Base-by-base conservation (phyloP, 2,113 vertebrate genomes). In the Pollimyrus isidori region DNA sequence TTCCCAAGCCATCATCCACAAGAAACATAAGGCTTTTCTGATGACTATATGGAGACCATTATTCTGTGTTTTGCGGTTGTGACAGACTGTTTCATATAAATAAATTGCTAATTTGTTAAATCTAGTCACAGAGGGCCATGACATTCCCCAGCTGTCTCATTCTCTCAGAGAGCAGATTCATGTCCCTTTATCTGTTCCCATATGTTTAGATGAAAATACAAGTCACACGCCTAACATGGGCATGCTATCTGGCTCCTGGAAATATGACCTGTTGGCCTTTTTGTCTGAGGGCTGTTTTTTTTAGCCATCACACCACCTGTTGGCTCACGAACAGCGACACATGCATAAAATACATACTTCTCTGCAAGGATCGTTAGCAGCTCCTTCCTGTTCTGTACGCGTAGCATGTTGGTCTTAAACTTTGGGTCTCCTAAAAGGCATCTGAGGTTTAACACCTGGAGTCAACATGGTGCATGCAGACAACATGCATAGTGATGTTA, bases 401-500 rank as follows among this genome's bases (percentile, higher is more conserved):
- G 94, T 90, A 97, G 95, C 17, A 92, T 92, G 93, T 99, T 99
- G 90, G 93, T 98, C 94, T 94, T 97, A 92, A 97, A 99, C 87
- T 95, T 95, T 6, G 95, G 91, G 88, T 97, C 95, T 58, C 94
- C 91, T 87, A 94, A 93, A 90, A 99, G 91, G 90, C 96, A 93
- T 89, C 85, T 92, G 92, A 99, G 94, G 90, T 95, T 93, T 93
- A 98, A 92, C 80, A 99, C 94, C 98, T 99, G 94, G 91, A 93
- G 10, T 87, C 4, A 88, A 26, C 45, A 76, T 88, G 23, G 39
- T 3, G 45, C 42, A 39, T 62, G 46, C 45, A 62, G 30, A 39
- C 88, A 58, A 73, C 26, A 83, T 35, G 39, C 39, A 88, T 45
- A 46, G 52, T 83, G 10, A 90, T 42, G 65, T 15, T 82, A 88